phyloP scores from a whole-genome alignment of 2,797 vertebrate genomes.

The Crenuchus spilurus region DNA sequence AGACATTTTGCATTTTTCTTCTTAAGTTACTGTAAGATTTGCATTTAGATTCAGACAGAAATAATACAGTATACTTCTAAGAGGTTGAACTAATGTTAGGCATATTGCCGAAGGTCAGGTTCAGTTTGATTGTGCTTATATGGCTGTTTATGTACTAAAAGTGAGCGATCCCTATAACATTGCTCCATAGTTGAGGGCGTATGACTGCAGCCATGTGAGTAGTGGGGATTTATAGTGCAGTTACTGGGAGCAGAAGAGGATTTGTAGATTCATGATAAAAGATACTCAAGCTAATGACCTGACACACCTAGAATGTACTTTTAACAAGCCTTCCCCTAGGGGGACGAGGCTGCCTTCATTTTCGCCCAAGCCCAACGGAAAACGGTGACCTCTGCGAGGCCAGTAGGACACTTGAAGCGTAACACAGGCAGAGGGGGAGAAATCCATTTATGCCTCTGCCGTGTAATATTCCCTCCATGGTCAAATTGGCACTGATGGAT shows the following conservation, averaged over 20 bases:
- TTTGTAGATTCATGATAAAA: slow-evolving; percentile 26
- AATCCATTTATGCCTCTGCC: slow-evolving; percentile 61
- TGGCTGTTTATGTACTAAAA: background rate
- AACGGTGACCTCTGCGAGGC: slow-evolving; percentile 35
- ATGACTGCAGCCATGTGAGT: background rate
- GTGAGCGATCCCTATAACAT: background rate
- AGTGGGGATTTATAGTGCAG: background rate
- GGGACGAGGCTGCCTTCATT: background rate
- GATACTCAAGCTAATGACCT: slow-evolving; percentile 9
- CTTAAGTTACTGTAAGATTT: too few species aligned
- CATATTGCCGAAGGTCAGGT: background rate
- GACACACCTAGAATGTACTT: slow-evolving; percentile 23
- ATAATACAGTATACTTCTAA: too few species aligned
- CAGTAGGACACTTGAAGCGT: slow-evolving; percentile 41
- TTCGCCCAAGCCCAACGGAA: slow-evolving; percentile 2
- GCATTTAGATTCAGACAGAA: too few species aligned
- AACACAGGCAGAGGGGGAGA: slow-evolving; percentile 48
- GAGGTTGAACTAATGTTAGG: too few species aligned
- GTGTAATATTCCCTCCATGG: slow-evolving; percentile 53
- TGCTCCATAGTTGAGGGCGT: background rate
- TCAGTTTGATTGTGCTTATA: too few species aligned
- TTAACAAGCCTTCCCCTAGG: background rate
- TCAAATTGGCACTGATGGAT: slow-evolving; percentile 61
- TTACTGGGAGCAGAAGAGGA: background rate
- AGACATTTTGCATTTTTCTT: too few species aligned